phyloP scores from a whole-genome alignment of 2,113 vertebrate species.

The Nettapus auritus region DNA sequence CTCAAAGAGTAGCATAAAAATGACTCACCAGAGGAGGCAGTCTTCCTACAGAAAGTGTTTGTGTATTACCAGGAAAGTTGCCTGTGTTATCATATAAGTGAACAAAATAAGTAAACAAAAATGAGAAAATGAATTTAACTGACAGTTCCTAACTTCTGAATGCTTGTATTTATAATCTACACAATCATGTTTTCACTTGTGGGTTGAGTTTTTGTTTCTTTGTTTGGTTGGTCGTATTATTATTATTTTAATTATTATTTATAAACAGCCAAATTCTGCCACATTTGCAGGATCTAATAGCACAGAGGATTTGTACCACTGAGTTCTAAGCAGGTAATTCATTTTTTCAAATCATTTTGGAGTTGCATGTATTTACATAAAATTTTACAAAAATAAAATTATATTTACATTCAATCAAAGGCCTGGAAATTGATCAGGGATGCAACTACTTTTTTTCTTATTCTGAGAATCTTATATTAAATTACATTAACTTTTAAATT shows the following conservation, averaged over 20 bases:
- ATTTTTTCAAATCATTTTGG: neutral
- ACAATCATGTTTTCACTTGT: neutral
- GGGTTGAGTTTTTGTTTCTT: too few species aligned
- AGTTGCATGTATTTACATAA: neutral
- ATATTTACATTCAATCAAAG: neutral
- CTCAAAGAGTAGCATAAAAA: neutral
- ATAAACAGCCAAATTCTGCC: neutral
- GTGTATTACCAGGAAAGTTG: neutral
- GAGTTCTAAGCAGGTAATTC: neutral
- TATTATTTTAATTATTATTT: neutral
- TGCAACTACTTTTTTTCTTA: neutral
- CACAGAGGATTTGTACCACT: neutral
- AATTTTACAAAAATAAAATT: neutral
- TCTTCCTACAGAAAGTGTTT: neutral
- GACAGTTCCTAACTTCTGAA: neutral
- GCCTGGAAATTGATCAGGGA: neutral
- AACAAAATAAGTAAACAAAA: neutral
- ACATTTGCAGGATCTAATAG: neutral
- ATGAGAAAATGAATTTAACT: neutral
- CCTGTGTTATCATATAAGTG: neutral
- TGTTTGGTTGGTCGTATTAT: too few species aligned
- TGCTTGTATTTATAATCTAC: neutral
- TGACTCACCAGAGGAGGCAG: neutral
- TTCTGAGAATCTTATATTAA: slow-evolving; percentile 11
- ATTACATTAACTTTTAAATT: too few species aligned